Conservation (phyloP, 2,888 invertebrate genomes). For the Leucophenga montana region DNA sequence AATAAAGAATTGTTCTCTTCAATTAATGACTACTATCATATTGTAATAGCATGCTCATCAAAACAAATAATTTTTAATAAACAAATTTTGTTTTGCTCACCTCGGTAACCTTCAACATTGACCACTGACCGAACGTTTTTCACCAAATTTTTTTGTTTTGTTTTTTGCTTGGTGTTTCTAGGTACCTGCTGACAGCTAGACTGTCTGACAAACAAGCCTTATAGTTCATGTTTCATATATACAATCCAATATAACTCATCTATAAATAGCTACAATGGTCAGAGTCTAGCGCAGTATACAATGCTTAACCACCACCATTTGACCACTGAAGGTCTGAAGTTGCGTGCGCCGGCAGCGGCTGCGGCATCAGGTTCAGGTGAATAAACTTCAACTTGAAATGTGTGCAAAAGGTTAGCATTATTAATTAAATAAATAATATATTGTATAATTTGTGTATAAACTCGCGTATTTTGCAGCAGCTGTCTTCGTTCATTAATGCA, state of each 20-base stretch:
- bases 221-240: too few relatives aligned
- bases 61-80: too few relatives aligned
- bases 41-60: too few relatives aligned
- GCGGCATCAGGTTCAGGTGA: constrained; percentile 48
- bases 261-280: constrained; percentile 3
- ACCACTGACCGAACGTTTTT: background rate
- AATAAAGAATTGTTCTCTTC: too few relatives aligned
- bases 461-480: constrained; percentile 1
- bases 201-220: background rate
- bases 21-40: too few relatives aligned
- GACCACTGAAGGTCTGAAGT: constrained; percentile 1
- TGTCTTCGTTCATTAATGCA: background rate
- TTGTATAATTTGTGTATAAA: background rate
- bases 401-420: constrained; percentile 43
- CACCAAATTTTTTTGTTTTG: too few relatives aligned
- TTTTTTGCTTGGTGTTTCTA: background rate
- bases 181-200: too few relatives aligned
- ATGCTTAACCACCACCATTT: background rate
- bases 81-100: background rate
- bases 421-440: constrained; percentile 1
- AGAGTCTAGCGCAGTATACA: too few relatives aligned
- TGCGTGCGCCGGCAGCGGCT: background rate
- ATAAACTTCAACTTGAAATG: constrained; percentile 60
- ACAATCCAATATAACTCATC: background rate
- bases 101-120: background rate